Base-by-base conservation (phyloP, 2,888 invertebrate genomes). In the Hirtodrosophila alboralis region DNA sequence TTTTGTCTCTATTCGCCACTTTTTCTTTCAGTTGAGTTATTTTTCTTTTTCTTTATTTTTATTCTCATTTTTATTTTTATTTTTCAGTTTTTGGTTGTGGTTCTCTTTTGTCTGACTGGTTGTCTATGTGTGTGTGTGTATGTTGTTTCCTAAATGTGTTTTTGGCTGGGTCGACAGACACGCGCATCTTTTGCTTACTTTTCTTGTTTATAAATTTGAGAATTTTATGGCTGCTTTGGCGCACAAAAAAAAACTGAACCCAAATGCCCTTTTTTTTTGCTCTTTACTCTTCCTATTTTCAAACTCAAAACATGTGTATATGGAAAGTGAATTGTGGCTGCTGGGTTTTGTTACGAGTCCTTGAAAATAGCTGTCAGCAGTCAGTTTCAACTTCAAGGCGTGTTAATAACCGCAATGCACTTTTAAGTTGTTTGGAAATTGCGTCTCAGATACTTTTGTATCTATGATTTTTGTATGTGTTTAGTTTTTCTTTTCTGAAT, bases 361-460 rank as follows among this genome's bases (percentile, higher is more conserved):
- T 77, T 83, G 76, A 79, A 59, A 54, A 57, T 72, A 64, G 68
- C 76, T 83, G 73, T 80, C 84, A 68, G 52, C 84, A 72, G 53
- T 51, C 56, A 47, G 57, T 47, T 30, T 28, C 9, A 38, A 62
- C 52, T 51, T 44, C 43, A 37, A 14, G 59, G 48, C 54, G 70
- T 69, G 77, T 76, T 80, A 80, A 77, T 84, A 77, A 84, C 84
- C 73, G 54, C 62, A 77, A 38, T 68, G 70, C 81, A 77, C 53
- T 64, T 43, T 47, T 45, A 56, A 68, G 59, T 61, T 78, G 49
- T 38, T 53, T 38, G 16, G 16, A 21, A 69, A 59, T 63, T 78
- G 33, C 75, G 63, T 47, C 63, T 44, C 60, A 83, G 79, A 59
- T 83, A 83, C 68, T 59, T 78, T 65, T 73, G 68, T 60, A 62